Evolutionary conservation across 2,113 vertebrate genomes (phyloP).

Genomic region (Pomatorhinus ruficollis): DNA sequence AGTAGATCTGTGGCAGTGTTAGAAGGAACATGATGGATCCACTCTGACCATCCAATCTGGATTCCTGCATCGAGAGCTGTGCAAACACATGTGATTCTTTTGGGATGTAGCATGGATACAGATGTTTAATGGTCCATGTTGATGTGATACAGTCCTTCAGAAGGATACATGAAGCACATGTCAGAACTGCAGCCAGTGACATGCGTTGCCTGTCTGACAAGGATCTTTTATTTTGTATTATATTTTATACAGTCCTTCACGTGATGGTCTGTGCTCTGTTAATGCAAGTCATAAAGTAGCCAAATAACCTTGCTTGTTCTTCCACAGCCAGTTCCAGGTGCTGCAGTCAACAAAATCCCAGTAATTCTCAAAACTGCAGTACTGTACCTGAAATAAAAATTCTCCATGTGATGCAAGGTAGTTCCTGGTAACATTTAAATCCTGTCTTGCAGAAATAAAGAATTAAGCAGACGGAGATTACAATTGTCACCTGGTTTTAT

Average conservation of each 20-base stretch:
- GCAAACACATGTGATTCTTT: background rate
- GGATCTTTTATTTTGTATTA: background rate
- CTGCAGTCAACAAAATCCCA: conserved; percentile 1
- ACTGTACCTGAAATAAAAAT: background rate
- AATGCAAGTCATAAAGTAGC: background rate
- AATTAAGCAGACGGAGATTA: conserved; percentile 35
- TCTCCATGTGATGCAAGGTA: conserved; percentile 2
- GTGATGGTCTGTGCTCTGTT: background rate
- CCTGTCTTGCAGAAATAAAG: conserved; percentile 65
- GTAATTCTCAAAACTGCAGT: background rate
- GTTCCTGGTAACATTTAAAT: conserved; percentile 46
- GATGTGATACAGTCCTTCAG: background rate
- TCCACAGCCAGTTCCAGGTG: conserved; percentile 5
- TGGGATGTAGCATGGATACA: background rate
- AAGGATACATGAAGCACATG: background rate
- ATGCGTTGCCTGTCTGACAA: background rate
- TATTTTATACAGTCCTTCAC: background rate
- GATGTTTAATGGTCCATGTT: background rate
- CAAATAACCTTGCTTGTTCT: conserved; percentile 24
- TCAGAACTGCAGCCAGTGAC: background rate
- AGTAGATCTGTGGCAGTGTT: background rate
- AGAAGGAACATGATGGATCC: background rate
- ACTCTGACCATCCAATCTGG: background rate
- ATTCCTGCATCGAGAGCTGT: background rate
- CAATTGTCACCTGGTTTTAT: background rate